phyloP scores from a whole-genome alignment of 2,888 invertebrate genomes.

The Monoplex corrugatus region DNA sequence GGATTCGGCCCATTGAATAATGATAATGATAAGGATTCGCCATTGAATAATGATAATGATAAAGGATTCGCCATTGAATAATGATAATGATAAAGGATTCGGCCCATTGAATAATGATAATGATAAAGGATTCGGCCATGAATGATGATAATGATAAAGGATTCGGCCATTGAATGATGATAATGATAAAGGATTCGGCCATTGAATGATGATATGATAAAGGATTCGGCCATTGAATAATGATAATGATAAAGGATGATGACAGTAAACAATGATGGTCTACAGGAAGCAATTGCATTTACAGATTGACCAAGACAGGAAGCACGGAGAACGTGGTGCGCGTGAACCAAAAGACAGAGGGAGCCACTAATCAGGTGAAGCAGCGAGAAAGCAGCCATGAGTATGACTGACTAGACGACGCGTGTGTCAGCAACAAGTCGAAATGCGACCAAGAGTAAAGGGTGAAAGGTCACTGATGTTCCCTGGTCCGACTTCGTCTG shows the following conservation, averaged over 20 bases:
- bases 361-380: constrained; percentile 60
- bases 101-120: no score
- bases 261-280: not conserved
- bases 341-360: constrained; percentile 66
- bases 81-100: no score
- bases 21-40: no score
- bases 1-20: no score
- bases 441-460: not conserved
- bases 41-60: no score
- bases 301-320: constrained; percentile 71
- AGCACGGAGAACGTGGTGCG: constrained; percentile 66
- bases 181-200: no score
- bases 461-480: no score
- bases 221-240: not conserved
- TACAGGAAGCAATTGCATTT: constrained; percentile 13
- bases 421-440: not conserved
- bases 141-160: not conserved
- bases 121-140: no score
- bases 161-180: not conserved
- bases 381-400: constrained; percentile 77
- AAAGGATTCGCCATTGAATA: no score
- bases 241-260: no score
- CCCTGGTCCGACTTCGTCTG: not conserved
- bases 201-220: not conserved
- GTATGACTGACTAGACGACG: constrained; percentile 66